Evolutionary conservation across 2,888 invertebrate genomes (phyloP).

Genomic region (Empis stercorea): DNA sequence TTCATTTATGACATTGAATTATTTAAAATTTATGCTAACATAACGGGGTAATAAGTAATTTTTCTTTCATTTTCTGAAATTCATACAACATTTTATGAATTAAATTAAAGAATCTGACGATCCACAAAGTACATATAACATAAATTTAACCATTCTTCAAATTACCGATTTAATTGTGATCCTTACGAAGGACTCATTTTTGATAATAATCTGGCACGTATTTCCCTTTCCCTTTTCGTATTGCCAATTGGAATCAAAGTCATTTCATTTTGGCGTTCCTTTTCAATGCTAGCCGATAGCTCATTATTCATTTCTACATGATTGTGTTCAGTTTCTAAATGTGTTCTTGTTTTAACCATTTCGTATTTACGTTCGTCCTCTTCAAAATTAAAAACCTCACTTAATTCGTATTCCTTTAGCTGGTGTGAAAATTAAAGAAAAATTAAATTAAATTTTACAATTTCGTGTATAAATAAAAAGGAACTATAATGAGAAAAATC

Average conservation of each 20-base stretch:
- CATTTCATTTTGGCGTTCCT: conserved; percentile 58
- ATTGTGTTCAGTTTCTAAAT: conserved; percentile 34
- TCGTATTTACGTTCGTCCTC: conserved; percentile 68
- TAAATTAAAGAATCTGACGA: too few relatives aligned
- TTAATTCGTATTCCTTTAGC: conserved; percentile 78
- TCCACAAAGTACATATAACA: too few relatives aligned
- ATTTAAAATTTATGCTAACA: too few relatives aligned
- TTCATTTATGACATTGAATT: too few relatives aligned
- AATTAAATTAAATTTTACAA: conserved; percentile 12
- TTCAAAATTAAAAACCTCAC: conserved; percentile 71
- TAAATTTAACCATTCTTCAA: too few relatives aligned
- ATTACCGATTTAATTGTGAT: conserved; percentile 1
- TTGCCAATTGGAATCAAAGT: conserved; percentile 29
- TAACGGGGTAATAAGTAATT: too few relatives aligned
- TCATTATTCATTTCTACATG: conserved; percentile 57
- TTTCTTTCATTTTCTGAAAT: too few relatives aligned
- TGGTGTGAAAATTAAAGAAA: conserved; percentile 23
- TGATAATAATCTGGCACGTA: conserved; percentile 30
- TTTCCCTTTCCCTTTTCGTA: conserved; percentile 39
- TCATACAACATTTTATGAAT: too few relatives aligned
- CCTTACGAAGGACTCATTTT: conserved; percentile 37
- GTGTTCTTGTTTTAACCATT: conserved; percentile 41
- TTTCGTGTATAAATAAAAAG: conserved; percentile 9
- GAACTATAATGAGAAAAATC: conserved; percentile 4
- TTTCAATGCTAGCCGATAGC: conserved; percentile 67